Base-by-base conservation (phyloP, 1,140 invertebrate species). In the Drosophila arizonae region DNA sequence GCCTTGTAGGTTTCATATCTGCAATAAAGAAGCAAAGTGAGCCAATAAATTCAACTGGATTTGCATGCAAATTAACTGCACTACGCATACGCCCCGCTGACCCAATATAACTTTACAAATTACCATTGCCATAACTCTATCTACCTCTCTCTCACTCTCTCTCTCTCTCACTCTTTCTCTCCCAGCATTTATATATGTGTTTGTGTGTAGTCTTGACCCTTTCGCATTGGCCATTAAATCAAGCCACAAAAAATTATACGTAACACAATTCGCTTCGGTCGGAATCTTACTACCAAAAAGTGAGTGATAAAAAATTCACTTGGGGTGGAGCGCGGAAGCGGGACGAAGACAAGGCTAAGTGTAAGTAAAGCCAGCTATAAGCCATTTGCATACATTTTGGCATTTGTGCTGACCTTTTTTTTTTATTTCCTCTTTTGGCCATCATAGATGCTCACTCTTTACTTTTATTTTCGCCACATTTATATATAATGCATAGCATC, bases 1-100 rank as follows among this genome's bases (percentile, higher is more conserved):
- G 95, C 95, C 92, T 98, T 98, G 93, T 98, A 99, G 43, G 98
- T 99, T 93, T 99, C 98, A 93, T 98, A 98, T 62, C 99, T 95
- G 85, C 54, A 82, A 81, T 13, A 13, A 45, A 6, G 9, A 48
- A 46, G 13, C 33, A 54, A 63, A 41, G 13, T 6, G 24, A 55
- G 55, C 48, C 15, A 52, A 72, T 72, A 70, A 74, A 74, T 75
- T 58, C 51, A 52, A 71, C 39, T 69, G 52, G 52, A 81, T 81
- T 81, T 73, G 61, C 77, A 81, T 81, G 26, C 46, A 67, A 81
- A 81, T 74, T 74, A 74, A 45, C 51, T 74, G 79, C 79, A 69
- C 50, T 73, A 62, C 68, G 62, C 67, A 79, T 45, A 17, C 43
- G 36, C 36, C 77, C 77, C 76, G 45, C 55, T 81, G 55, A 24